A percentile compares a stretch with the other conserved stretches of the same genome.
Conservation (phyloP, 2,888 invertebrate genomes). For the Labia minor region DNA sequence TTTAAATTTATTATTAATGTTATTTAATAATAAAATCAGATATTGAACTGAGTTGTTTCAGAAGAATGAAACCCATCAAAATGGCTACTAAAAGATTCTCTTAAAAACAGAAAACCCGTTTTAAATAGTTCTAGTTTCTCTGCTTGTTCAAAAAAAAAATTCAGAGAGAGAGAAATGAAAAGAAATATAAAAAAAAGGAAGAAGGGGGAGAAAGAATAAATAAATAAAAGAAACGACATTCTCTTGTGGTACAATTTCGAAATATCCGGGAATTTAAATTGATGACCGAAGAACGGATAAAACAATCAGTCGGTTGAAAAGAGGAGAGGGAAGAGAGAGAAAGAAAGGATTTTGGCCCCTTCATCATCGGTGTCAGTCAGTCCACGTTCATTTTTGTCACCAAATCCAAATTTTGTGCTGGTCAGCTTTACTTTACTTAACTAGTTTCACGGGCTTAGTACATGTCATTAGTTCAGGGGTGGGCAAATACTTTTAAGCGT, state of each 20-base stretch:
- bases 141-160: no score
- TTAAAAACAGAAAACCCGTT: background rate
- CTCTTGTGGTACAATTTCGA: background rate
- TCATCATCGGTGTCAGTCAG: background rate
- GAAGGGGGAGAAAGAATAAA: no score
- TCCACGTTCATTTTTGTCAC: background rate
- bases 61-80: background rate
- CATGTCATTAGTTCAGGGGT: no score
- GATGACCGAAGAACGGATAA: background rate
- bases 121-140: constrained; percentile 8
- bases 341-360: background rate
- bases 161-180: no score
- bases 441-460: background rate
- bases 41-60: no score
- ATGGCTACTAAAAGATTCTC: background rate
- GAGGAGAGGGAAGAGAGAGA: background rate
- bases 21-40: no score
- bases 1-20: no score
- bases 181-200: no score
- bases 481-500: no score
- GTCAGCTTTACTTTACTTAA: background rate
- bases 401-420: background rate
- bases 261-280: constrained; percentile 7
- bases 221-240: background rate
- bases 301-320: no score